A percentile compares a stretch with the other conserved stretches of the same genome.
Conservation (phyloP, 2,113 vertebrate species). For the Chelonoidis abingdonii region DNA sequence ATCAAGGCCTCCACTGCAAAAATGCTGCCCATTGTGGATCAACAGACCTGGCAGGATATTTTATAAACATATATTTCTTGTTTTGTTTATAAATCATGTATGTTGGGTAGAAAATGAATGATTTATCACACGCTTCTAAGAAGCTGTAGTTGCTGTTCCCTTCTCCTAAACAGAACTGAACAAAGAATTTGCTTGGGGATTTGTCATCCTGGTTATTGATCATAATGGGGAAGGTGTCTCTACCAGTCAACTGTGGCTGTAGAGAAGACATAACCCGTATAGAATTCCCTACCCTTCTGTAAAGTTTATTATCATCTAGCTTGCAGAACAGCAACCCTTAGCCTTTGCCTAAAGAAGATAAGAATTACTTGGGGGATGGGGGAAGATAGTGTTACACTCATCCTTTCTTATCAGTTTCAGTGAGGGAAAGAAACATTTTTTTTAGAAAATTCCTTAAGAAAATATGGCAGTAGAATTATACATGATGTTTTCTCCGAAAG, state of each 20-base stretch:
- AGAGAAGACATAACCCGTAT: slow-evolving; percentile 34
- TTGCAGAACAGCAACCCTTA: not conserved
- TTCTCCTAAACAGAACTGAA: slow-evolving; percentile 17
- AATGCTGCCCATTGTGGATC: slow-evolving; percentile 16
- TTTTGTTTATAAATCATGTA: slow-evolving; percentile 54
- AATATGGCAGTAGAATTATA: not conserved
- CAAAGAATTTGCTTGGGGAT: slow-evolving; percentile 20
- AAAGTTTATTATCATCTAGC: slow-evolving; percentile 42
- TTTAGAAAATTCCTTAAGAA: slow-evolving; percentile 6
- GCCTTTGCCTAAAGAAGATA: slow-evolving; percentile 18
- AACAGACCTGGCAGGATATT: slow-evolving; percentile 9
- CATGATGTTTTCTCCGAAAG: slow-evolving; percentile 20
- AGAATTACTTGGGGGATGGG: not conserved
- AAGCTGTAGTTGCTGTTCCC: not conserved
- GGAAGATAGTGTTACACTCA: not conserved
- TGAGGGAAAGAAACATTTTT: not conserved
- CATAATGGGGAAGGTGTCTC: slow-evolving; percentile 16
- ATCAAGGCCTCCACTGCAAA: not conserved
- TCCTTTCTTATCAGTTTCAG: slow-evolving; percentile 11
- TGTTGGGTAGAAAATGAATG: not conserved
- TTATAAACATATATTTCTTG: slow-evolving; percentile 40
- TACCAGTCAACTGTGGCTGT: not conserved
- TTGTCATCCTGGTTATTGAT: slow-evolving; percentile 38
- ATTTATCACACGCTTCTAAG: slow-evolving; percentile 58
- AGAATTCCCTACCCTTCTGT: slow-evolving; percentile 46